Evolutionary conservation across 2,113 vertebrate genomes (phyloP), one percentile per base, ranked within the genome.

Genomic region (Deroptyus accipitrinus): DNA sequence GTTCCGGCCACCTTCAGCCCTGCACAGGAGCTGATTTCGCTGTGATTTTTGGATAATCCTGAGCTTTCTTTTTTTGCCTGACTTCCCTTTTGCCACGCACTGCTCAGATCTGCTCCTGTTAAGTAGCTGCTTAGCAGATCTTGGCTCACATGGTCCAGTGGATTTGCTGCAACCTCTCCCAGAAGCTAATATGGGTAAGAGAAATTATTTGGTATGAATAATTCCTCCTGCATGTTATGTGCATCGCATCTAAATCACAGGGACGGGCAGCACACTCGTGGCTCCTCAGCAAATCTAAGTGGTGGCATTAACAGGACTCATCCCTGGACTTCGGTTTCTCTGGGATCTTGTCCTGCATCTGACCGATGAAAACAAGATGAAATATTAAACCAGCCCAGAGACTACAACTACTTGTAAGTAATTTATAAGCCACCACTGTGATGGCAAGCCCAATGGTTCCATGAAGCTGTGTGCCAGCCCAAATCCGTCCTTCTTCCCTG

Each of bases 241-340:
- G 17, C 51, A 41, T 79, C 27, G 5, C 69, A 33, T 48, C 94
- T 57, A n/a, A 18, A 35, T 10, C 1, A 0, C 70, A 31, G 78
- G 64, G 75, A 49, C 0, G 17, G 69, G 48, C 62, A 52, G 75
- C 51, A 1, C 41, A 6, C 18, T 4, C 3, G 1, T 0, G 0
- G 41, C 67, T 86, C 93, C 44, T 39, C 1, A 19, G 42, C 33
- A 31, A 11, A 49, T 6, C 4, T 1, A 9, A 67, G 37, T 2
- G 16, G 61, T 37, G 86, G 10, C 77, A 27, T 51, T 19, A 61
- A 35, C 23, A 66, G 61, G 69, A 2, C 27, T 28, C 61, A 7
- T 48, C 17, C 41, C 23, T 0, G 1, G 11, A 8, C 49, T 27
- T 22, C 4, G 62, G 28, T 87, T 82, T 95, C 94, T 75, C 48